Base-by-base conservation (phyloP, 2,888 invertebrate genomes). In the Eupithecia exiguata region DNA sequence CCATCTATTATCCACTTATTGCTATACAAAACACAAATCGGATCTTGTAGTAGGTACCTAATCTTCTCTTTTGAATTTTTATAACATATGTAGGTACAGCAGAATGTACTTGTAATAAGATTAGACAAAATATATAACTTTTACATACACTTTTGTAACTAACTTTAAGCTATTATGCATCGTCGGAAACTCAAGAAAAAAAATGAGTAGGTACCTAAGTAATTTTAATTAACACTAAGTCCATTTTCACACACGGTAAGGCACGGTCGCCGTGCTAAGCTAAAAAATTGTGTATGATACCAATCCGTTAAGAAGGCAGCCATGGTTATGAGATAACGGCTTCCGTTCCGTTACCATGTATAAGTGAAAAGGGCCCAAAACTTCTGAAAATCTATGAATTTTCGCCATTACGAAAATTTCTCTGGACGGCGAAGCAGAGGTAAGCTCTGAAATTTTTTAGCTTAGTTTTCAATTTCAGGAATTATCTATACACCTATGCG, bases 391-490 rank as follows among this genome's bases (percentile, higher is more conserved):
- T 58, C 58, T 25, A 3, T 53, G 49, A 58, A 65, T 36, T 38
- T 65, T 38, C 63, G 63, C 63, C 63, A 38, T 36, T n/a, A 65
- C 36, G 63, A 65, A 65, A 65, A n/a, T 38, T 4, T n/a, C 12
- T 80, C 85, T 88, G 88, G 88, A 88, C 88, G 88, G 88, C 84
- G 82, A 87, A 86, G 85, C 86, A 81, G 79, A 81, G 79, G 79
- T 78, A 76, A 82, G 81, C 81, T 80, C 77, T 77, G 75, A 21
- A 65, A 5, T 73, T 74, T 46, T 75, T 77, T 69, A 74, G 74
- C 71, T 71, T 65, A 69, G 53, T 75, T 70, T 74, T 68, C 66
- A 62, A 70, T 68, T 66, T 65, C 43, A 49, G 38, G 40, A 61
- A 40, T 72, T 63, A 74, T 71, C 70, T 77, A 72, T 79, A 78